Evolutionary conservation across 2,113 vertebrate genomes (phyloP), one percentile per base, ranked within the genome.

Genomic region (Vimba vimba): DNA sequence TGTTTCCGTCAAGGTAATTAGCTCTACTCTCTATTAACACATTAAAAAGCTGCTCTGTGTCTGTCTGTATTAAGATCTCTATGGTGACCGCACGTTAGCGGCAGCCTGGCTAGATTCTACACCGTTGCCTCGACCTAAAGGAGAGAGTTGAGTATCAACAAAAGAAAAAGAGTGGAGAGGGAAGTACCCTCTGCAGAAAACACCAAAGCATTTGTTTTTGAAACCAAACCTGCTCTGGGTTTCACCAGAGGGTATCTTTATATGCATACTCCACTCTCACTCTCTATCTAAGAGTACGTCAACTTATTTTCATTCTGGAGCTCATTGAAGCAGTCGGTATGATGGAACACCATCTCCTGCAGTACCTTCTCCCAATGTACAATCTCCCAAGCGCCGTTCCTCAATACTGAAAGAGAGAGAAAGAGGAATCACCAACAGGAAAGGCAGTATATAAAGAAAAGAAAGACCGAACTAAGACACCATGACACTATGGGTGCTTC

Each of bases 281-380:
- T 50, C 0, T 76, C 27, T 43, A 55, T 73, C 66, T 60, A 59
- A 59, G 25, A 79, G 21, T 45, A 23, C 19, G 62, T 55, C 17
- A 25, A 25, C 25, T 66, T 17, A 8, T 76, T 73, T 62, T 39
- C 52, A 21, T 30, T 17, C 23, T 52, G 11, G 55, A 27, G 13
- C 11, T 45, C 12, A 13, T 11, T 21, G 73, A 73, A 39, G 64
- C 27, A 64, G 39, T 13, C 9, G 3, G 81, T 71, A 33, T 71
- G 78, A 81, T 21, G 12, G 17, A 33, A 79, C 33, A 50, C 50
- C 81, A 71, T 75, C 59, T 76, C 57, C 81, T 79, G 82, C 91
- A 94, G 88, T 96, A 99, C 98, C 97, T 99, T 99, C 93, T 98
- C 97, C 98, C 98, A 99, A 93, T 99, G 97, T 89, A 99, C 97